Percentiles rank a stretch among this genome's conserved stretches.
Conservation (phyloP, 2,888 invertebrate species). For the Tachina grossa region DNA sequence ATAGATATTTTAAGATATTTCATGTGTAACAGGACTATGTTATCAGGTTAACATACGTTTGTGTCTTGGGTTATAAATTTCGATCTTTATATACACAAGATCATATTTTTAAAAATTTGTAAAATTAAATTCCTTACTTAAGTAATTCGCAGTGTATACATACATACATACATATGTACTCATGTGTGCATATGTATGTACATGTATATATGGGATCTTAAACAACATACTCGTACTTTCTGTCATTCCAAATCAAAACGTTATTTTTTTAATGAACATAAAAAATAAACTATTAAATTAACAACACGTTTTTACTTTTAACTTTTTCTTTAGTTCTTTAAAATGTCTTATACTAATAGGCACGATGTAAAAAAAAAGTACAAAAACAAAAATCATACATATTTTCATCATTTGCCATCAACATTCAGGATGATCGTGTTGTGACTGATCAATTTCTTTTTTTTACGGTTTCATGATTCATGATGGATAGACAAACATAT, state of each 20-base stretch:
- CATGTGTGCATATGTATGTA: background rate
- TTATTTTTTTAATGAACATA: background rate
- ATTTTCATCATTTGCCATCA: constrained; percentile 21
- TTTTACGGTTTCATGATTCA: constrained; percentile 21
- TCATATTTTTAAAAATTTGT: too few species aligned
- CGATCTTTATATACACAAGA: too few species aligned
- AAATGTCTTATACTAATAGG: constrained; percentile 12
- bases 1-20: too few species aligned
- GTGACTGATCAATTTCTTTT: constrained; percentile 33
- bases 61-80: too few species aligned
- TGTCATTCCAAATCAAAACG: constrained; percentile 14
- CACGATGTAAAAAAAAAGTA: constrained; percentile 8
- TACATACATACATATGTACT: too few species aligned
- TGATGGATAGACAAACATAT: constrained; percentile 11
- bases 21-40: too few species aligned
- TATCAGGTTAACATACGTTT: too few species aligned
- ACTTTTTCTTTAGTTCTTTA: background rate
- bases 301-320: constrained; percentile 40
- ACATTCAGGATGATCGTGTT: constrained; percentile 33
- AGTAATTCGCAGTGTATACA: too few species aligned
- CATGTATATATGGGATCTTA: background rate
- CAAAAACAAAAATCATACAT: background rate
- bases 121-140: too few species aligned
- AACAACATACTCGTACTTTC: too few species aligned
- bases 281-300: constrained; percentile 14